Percentiles rank a stretch among this genome's conserved stretches.
Conservation (phyloP, 2,888 invertebrate genomes). For the Bellardia pandia region DNA sequence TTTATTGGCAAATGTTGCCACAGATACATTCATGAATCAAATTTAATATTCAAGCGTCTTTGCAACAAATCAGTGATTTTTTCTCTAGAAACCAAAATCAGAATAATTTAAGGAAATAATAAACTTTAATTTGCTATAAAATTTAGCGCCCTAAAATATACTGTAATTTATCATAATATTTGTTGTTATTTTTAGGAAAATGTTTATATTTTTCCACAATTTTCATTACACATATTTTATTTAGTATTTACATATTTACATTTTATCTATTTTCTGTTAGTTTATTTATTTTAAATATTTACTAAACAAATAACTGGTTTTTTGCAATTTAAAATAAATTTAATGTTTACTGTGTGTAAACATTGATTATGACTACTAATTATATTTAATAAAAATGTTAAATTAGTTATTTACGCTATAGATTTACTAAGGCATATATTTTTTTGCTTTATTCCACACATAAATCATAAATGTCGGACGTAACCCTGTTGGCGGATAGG, state of each 20-base stretch:
- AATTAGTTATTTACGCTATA: background rate
- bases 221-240: background rate
- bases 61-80: background rate
- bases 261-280: background rate
- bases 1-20: background rate
- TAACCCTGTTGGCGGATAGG: too few species aligned
- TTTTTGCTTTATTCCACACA: background rate
- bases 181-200: background rate
- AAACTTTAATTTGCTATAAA: background rate
- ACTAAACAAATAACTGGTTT: too few species aligned
- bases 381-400: background rate
- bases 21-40: background rate
- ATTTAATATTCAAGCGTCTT: slow-evolving; percentile 2
- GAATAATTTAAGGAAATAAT: too few species aligned
- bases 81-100: background rate
- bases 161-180: background rate
- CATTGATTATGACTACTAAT: slow-evolving; percentile 15
- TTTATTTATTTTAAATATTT: background rate
- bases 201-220: background rate
- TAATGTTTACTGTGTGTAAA: background rate
- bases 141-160: background rate
- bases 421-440: background rate
- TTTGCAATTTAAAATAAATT: background rate
- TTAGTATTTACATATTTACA: background rate
- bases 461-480: background rate